phyloP scores from a whole-genome alignment of 2,797 vertebrate genomes.

The Chiroxiphia lanceolata region DNA sequence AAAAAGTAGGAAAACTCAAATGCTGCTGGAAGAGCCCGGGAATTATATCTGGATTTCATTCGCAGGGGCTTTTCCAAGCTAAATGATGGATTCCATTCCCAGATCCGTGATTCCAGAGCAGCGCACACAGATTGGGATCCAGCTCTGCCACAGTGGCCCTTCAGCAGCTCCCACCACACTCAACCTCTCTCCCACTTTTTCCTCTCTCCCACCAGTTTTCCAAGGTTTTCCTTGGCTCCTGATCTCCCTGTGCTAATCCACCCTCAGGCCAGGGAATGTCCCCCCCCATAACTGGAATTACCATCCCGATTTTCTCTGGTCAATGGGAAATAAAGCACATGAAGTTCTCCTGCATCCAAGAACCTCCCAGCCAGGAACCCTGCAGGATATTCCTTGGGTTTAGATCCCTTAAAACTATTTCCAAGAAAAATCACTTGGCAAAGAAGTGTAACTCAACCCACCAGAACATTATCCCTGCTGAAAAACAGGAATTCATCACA shows the following conservation, averaged over 20 bases:
- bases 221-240: neutral
- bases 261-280: neutral
- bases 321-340: neutral
- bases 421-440: neutral
- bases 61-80: neutral
- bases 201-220: neutral
- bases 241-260: neutral
- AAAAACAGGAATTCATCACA: neutral
- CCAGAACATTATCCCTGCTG: neutral
- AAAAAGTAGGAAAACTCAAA: neutral
- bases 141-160: too few relatives aligned
- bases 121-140: neutral
- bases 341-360: neutral
- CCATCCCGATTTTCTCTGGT: neutral
- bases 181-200: too few relatives aligned
- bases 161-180: neutral
- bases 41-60: neutral
- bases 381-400: neutral
- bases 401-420: neutral
- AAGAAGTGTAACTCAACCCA: neutral
- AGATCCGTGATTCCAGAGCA: neutral
- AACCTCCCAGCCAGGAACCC: neutral
- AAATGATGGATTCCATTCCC: neutral
- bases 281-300: neutral
- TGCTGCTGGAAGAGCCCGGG: neutral